Percentiles rank a stretch among this genome's conserved stretches.
Conservation (phyloP, 1,140 invertebrate genomes). For the Drosophila littoralis region DNA sequence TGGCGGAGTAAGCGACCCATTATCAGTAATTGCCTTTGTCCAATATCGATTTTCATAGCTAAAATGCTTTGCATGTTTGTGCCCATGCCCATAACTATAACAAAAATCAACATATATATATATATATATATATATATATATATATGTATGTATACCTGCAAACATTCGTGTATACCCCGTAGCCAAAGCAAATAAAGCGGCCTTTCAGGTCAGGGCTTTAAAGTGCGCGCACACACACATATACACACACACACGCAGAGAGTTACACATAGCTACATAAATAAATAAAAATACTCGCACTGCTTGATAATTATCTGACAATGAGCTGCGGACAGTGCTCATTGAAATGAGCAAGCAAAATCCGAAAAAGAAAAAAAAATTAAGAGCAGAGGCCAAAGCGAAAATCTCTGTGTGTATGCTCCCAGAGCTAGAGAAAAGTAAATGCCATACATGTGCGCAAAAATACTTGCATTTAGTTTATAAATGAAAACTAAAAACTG, state of each 20-base stretch:
- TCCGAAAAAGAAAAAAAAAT: constrained; percentile 28
- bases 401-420: constrained; percentile 19
- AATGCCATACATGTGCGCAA: not conserved
- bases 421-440: constrained; percentile 28
- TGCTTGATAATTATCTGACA: constrained; percentile 77
- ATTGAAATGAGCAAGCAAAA: constrained; percentile 42
- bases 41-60: constrained; percentile 72
- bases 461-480: constrained; percentile 15
- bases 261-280: constrained; percentile 10
- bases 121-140: too few species aligned
- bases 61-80: constrained; percentile 61
- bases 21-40: constrained; percentile 78
- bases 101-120: constrained; percentile 18
- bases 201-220: constrained; percentile 79
- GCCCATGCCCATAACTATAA: constrained; percentile 29
- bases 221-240: constrained; percentile 37
- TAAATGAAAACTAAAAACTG: constrained; percentile 15
- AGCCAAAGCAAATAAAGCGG: constrained; percentile 57
- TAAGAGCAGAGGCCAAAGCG: constrained; percentile 32
- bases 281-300: constrained; percentile 33
- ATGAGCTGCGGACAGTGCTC: constrained; percentile 54
- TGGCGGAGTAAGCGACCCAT: constrained; percentile 27
- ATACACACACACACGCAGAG: too few species aligned
- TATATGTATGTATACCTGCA: too few species aligned
- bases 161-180: constrained; percentile 32